Evolutionary conservation across 2,113 vertebrate genomes (phyloP), one percentile per base, ranked within the genome.

Genomic region (Octodon degus): DNA sequence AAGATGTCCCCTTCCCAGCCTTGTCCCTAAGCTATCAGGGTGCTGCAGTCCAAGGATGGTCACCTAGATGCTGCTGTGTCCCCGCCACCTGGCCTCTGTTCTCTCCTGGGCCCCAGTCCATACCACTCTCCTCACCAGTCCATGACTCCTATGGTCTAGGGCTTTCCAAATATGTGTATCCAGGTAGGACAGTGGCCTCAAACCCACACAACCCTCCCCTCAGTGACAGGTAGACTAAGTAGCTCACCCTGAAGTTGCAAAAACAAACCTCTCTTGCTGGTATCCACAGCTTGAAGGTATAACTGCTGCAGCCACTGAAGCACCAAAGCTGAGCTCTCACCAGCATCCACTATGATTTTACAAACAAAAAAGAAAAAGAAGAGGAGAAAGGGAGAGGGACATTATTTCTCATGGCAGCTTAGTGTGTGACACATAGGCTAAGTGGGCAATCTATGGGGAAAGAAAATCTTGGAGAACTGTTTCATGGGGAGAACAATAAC

Each of bases 201-300:
- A 60, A 9, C 24, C 24, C 10, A 13, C 50, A 47, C 53, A 30
- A 86, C 86, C 74, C 89, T 58, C n/a, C 88, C 93, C 80, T 17
- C 98, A 99, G 99, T 62, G 98, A 97, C 43, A 97, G 99, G 97
- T 99, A 99, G 98, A 98, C 95, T 5, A 98, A 99, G 95, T 98
- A 99, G 92, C 98, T 98, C 96, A 98, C 98, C 90, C 95, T 99
- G 99, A 99, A 99, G 98, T 98, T 97, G 0, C 99, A 99, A 97
- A 99, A 99, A 96, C 98, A 97, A 97, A 97, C 96, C 0, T 99
- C 99, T 97, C 98, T 99, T 98, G 98, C 98, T 0, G 98, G 98
- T 92, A 98, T 99, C 81, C 99, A 93, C 50, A 97, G 95, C 0
- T 98, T 99, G 98, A 99, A 99, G 98, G 99, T 98, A 93, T 94